Evolutionary conservation across 1,140 invertebrate genomes (phyloP).

Genomic region (Batillaria attramentaria): DNA sequence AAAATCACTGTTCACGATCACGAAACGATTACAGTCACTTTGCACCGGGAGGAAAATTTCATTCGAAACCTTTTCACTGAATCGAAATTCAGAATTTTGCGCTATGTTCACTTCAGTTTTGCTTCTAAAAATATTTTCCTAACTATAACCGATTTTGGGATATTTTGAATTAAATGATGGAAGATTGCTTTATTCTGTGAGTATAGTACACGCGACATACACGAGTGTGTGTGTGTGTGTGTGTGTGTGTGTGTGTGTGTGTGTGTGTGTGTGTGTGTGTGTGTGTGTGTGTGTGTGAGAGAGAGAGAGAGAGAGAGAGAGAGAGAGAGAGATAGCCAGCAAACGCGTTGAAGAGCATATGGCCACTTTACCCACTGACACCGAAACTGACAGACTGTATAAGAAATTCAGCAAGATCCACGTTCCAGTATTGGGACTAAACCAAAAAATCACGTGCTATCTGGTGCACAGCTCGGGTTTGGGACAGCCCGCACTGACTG

Average conservation of each 20-base stretch:
- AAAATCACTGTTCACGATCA: too few relatives aligned
- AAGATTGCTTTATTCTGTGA: background rate
- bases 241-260: background rate
- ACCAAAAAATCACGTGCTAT: too few relatives aligned
- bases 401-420: background rate
- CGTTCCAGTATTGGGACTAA: too few relatives aligned
- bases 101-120: background rate
- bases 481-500: too few relatives aligned
- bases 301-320: too few relatives aligned
- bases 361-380: background rate
- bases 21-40: too few relatives aligned
- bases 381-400: background rate
- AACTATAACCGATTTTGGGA: background rate
- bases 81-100: too few relatives aligned
- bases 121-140: background rate
- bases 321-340: background rate
- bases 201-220: background rate
- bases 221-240: slow-evolving; percentile 8
- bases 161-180: background rate
- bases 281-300: background rate
- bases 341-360: background rate
- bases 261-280: background rate
- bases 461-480: too few relatives aligned
- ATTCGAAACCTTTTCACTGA: too few relatives aligned
- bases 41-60: too few relatives aligned